Evolutionary conservation across 2,797 vertebrate species (phyloP).

Genomic region (Pelodytes ibericus): DNA sequence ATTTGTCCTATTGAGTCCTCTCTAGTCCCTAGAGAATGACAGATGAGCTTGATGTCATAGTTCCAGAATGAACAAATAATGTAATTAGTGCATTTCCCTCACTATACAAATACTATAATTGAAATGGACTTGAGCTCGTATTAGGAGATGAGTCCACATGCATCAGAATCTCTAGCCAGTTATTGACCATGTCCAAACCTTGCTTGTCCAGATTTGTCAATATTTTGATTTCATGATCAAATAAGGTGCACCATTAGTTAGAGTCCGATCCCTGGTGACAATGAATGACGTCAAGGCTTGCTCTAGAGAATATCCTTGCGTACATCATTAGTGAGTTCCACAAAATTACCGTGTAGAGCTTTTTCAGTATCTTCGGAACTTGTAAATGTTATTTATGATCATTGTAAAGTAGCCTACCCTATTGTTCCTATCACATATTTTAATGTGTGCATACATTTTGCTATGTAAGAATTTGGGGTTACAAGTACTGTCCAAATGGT

Average conservation of each 20-base stretch:
- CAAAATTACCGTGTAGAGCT: neutral
- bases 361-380: neutral
- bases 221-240: constrained; percentile 29
- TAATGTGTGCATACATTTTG: too few species aligned
- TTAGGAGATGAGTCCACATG: neutral
- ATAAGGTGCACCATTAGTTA: neutral
- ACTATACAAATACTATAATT: constrained; percentile 26
- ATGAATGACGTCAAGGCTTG: neutral
- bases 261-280: neutral
- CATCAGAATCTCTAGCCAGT: neutral
- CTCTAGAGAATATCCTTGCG: neutral
- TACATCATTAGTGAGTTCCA: neutral
- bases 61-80: constrained; percentile 24
- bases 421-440: too few species aligned
- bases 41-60: constrained; percentile 18
- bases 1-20: constrained; percentile 20
- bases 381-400: neutral
- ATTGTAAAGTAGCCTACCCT: neutral
- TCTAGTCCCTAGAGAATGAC: neutral
- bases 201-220: constrained; percentile 9
- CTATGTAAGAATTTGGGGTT: too few species aligned
- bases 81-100: constrained; percentile 29
- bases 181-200: constrained; percentile 17
- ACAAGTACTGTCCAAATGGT: too few species aligned
- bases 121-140: constrained; percentile 23